phyloP scores from a whole-genome alignment of 2,113 vertebrate genomes.

The Taurulus bubalis region DNA sequence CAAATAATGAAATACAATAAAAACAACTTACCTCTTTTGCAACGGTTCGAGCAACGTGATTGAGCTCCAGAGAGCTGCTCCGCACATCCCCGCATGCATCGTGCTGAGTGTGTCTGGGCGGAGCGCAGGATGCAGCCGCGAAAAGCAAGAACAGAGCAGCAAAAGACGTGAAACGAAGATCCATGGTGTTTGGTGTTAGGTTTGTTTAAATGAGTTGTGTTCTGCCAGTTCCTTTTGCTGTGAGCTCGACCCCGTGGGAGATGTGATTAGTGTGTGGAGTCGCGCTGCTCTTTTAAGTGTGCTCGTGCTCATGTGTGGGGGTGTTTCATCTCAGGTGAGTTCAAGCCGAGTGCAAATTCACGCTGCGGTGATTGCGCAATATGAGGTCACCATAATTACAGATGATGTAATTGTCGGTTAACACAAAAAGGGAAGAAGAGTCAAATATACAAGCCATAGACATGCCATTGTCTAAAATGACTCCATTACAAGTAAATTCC shows the following conservation, averaged over 20 bases:
- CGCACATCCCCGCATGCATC: conserved; percentile 17
- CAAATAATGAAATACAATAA: not conserved
- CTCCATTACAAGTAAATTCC: not conserved
- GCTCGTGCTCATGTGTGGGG: not conserved
- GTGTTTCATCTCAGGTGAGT: conserved; percentile 12
- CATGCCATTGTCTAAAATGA: not conserved
- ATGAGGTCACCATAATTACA: not conserved
- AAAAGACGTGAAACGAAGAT: not conserved
- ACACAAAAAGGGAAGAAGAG: not conserved
- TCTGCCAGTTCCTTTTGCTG: not conserved
- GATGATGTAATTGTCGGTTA: not conserved
- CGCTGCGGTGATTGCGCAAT: not conserved
- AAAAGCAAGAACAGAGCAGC: conserved; percentile 24
- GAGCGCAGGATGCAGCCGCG: conserved; percentile 25
- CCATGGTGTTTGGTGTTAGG: conserved; percentile 33
- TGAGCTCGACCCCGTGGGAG: not conserved
- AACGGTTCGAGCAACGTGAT: conserved; percentile 27
- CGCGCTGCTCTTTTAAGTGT: not conserved
- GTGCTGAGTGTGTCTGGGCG: not conserved
- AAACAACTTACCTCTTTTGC: conserved; percentile 53
- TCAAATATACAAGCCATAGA: not conserved
- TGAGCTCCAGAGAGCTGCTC: conserved; percentile 50
- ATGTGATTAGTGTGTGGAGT: not conserved
- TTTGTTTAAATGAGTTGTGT: not conserved
- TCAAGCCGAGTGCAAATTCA: not conserved